These are phyloP conservation scores for Leptura quadrifasciata DNA, from an alignment of 2,888 invertebrate genomes.

Conservation along the genomic window DNA sequence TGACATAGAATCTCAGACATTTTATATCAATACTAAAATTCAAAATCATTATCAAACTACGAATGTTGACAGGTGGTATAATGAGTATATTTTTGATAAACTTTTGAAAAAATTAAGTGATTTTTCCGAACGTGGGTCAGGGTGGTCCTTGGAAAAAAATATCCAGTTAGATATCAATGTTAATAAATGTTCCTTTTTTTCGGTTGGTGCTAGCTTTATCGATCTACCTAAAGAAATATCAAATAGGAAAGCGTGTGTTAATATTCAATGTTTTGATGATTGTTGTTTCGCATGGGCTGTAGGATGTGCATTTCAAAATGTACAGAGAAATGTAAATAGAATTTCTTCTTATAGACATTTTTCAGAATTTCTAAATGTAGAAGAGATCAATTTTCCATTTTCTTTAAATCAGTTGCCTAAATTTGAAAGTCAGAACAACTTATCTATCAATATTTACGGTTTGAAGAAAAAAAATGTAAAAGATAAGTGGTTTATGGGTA, in stretches of 20 bases:
- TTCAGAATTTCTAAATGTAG: not conserved
- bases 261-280: slow-evolving; percentile 3
- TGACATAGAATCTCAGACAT: not conserved
- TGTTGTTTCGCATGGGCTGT: not conserved
- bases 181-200: not conserved
- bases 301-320: not conserved
- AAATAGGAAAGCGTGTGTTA: not conserved
- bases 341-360: slow-evolving; percentile 9
- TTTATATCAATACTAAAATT: not conserved
- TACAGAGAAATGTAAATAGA: not conserved
- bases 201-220: not conserved
- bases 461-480: not conserved
- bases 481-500: not conserved
- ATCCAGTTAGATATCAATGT: not conserved
- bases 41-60: not conserved
- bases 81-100: not conserved
- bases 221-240: not conserved
- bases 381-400: not conserved
- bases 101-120: not conserved
- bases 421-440: not conserved
- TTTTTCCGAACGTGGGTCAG: not conserved
- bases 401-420: not conserved
- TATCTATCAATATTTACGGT: not conserved
- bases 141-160: not conserved
- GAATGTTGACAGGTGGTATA: not conserved